Base-by-base conservation (phyloP, 2,797 vertebrate genomes). In the Malacoctenus gilli region DNA sequence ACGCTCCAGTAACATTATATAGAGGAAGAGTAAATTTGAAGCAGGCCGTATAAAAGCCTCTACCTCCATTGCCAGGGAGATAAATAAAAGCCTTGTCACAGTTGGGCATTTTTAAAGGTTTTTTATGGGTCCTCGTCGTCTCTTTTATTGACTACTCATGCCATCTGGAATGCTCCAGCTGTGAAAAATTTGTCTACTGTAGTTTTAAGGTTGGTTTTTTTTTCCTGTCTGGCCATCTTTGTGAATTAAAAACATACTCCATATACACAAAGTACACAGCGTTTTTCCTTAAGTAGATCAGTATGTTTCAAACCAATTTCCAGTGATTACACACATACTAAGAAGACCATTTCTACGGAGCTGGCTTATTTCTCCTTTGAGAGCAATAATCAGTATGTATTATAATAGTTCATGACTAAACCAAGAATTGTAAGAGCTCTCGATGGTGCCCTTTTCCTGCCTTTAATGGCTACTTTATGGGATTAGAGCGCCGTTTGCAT, bases 161-260 rank as follows among this genome's bases (percentile, higher is more conserved):
- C 82, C 85, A 88, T 89, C 77, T 89, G 79, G 84, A 87, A 85
- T 56, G 38, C 59, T 87, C 64, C 77, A 82, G 77, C 79, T 88
- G 77, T 67, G 44, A 82, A 75, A 60, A 68, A 69, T 61, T 53
- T 73, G 66, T 87, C 74, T 68, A 34, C 58, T 59, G 40, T 61
- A 63, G 49, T 81, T 75, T 77, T 6, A 20, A 74, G 63, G n/a
- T 10, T 10, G 11, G 21, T 48, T 16, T n/a, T 30, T 20, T 14
- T 21, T 16, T 70, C 25, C 25, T 73, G 54, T 77, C 54, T 20
- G 42, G 56, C 49, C 41, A 51, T 65, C 53, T 75, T 39, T 2
- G 8, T 37, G 59, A 11, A 32, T 48, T 65, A 47, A 41, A n/a
- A 68, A 52, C 20, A 55, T 41, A 34, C 25, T 49, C 20, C n/a